phyloP scores from a whole-genome alignment of 2,113 vertebrate genomes.

The Semnornis frantzii region DNA sequence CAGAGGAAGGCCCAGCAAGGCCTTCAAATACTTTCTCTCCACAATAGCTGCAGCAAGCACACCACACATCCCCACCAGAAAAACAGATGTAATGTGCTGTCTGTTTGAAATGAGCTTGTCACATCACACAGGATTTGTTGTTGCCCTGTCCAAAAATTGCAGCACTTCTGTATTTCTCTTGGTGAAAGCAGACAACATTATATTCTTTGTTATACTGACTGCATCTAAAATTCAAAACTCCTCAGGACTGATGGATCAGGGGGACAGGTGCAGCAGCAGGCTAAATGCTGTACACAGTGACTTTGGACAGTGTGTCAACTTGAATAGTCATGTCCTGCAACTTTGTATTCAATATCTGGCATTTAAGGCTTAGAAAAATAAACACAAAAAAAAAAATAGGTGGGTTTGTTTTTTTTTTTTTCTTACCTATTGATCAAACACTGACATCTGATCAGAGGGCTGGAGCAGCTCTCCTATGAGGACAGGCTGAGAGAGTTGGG shows the following conservation, averaged over 20 bases:
- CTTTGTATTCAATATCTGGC: slow-evolving; percentile 3
- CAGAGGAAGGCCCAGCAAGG: not conserved
- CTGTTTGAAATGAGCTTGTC: slow-evolving; percentile 5
- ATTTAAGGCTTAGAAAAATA: slow-evolving; percentile 1
- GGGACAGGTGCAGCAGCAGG: not conserved
- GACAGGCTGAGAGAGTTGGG: too few species aligned
- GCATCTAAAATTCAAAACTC: not conserved
- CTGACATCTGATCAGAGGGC: not conserved
- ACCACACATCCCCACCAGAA: not conserved
- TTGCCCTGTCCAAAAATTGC: slow-evolving; percentile 5
- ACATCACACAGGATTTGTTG: not conserved
- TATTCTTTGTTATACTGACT: not conserved
- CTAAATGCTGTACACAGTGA: slow-evolving; percentile 4
- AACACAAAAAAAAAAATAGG: not conserved
- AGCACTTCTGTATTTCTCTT: slow-evolving; percentile 1
- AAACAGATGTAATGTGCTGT: not conserved
- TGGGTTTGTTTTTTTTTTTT: not conserved
- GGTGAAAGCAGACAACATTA: not conserved
- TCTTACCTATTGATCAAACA: not conserved
- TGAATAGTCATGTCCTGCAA: not conserved
- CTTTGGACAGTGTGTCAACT: slow-evolving; percentile 4
- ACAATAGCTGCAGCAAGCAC: not conserved
- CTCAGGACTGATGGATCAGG: not conserved
- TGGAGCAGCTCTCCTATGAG: too few species aligned
- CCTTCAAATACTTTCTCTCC: not conserved